Base-by-base conservation (phyloP, 2,113 vertebrate species). In the Eclectus roratus region DNA sequence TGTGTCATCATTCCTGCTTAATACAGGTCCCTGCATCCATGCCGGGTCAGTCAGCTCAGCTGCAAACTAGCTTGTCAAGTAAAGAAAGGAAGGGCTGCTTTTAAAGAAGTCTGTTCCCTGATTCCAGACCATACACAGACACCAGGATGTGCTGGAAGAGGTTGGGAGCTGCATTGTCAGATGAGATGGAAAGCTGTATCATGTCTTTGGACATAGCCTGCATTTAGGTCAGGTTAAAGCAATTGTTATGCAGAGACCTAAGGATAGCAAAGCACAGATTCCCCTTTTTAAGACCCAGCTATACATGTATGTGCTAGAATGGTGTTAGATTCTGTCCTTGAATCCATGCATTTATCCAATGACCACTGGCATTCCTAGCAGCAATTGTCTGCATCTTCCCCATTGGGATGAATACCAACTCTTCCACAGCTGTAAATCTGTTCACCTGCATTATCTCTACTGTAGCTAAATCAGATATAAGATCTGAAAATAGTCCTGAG, bases 21-120 rank as follows among this genome's bases (percentile, higher is more conserved):
- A 31, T 16, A 17, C 29, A 18, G 60, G 47, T 7, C n/a, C 28
- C 17, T 0, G 0, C 4, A 4, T 43, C 84, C 6, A 0, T 64
- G 44, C 3, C 0, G 2, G 29, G 7, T 81, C 65, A 20, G 52
- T 46, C 3, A 6, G 24, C 44, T 4, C 35, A 89, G 58, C 88
- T 85, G 52, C 27, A 85, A 35, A 52, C 20, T 64, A 0, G 0
- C 11, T 76, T 63, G 25, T 49, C 18, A 66, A 18, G 24, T 17
- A 70, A 61, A 55, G 55, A 15, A 70, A 70, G 29, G 17, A 76
- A 74, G 11, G 4, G 10, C 8, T 78, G 7, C 6, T 93, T 55
- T 71, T 15, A 39, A 43, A 68, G 39, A 46, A 72, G 53, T 39
- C 21, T 78, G 10, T 23, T 80, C 46, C 33, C 37, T 39, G 10